phyloP scores from a whole-genome alignment of 1,140 invertebrate species.

The Procambarus clarkii region DNA sequence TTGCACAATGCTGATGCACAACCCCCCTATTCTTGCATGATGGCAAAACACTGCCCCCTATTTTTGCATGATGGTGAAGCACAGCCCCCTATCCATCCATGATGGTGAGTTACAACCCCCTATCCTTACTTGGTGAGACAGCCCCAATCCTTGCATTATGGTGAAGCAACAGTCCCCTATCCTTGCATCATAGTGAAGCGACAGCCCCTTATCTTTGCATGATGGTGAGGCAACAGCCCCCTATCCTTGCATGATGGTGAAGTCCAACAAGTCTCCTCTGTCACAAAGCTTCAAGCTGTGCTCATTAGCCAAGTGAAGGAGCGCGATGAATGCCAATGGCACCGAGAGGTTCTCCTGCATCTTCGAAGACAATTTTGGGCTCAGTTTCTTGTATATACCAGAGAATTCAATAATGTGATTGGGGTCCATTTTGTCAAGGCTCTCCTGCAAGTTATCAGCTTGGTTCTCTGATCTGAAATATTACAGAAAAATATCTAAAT shows the following conservation, averaged over 20 bases:
- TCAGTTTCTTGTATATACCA: conserved; percentile 80
- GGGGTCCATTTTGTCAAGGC: conserved; percentile 41
- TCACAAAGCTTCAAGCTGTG: conserved; percentile 75
- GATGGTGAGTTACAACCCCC: no score
- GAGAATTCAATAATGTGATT: conserved; percentile 75
- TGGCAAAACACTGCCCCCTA: no score
- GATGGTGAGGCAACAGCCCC: no score
- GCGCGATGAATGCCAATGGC: conserved; percentile 84
- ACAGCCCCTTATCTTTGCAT: no score
- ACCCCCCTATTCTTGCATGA: no score
- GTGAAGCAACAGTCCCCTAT: not conserved
- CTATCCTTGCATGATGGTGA: conserved; percentile 65
- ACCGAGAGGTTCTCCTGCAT: conserved; percentile 85
- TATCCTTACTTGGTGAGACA: no score
- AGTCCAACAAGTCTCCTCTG: conserved; percentile 58
- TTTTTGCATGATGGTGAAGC: no score
- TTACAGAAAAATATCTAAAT: not conserved
- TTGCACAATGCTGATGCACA: no score
- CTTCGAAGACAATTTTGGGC: conserved; percentile 79
- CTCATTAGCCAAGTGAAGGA: conserved; percentile 89
- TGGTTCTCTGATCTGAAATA: conserved; percentile 45
- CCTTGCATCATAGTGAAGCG: no score
- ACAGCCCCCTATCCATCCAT: no score
- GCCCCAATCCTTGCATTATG: not conserved
- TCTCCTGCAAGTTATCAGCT: not conserved